These are phyloP conservation scores for Leucophora obtusa DNA, from an alignment of 2,888 invertebrate species.

Conservation along the genomic window DNA sequence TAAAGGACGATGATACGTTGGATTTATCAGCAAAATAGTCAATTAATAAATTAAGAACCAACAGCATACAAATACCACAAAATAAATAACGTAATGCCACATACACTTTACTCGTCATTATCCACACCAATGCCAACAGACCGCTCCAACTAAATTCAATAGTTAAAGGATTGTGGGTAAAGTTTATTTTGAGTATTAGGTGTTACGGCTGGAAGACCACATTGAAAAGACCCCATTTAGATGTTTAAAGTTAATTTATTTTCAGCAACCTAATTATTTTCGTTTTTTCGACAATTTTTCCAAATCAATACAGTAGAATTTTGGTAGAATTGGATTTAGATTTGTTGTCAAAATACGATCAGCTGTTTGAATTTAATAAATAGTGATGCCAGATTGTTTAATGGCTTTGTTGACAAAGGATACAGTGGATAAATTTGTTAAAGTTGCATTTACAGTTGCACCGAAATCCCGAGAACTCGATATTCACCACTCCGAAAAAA, in stretches of 20 bases:
- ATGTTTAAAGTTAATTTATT: slow-evolving; percentile 29
- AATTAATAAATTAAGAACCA: slow-evolving; percentile 72
- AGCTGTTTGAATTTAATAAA: slow-evolving; percentile 43
- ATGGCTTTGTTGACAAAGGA: background rate
- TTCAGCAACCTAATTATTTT: slow-evolving; percentile 45
- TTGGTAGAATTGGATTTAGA: slow-evolving; percentile 17
- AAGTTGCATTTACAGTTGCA: too few relatives aligned
- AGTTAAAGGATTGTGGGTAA: slow-evolving; percentile 39
- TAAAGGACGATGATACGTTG: slow-evolving; percentile 71
- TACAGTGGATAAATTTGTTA: background rate
- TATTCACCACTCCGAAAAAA: too few relatives aligned
- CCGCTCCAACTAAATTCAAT: slow-evolving; percentile 41
- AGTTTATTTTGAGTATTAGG: slow-evolving; percentile 33
- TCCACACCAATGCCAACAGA: slow-evolving; percentile 23
- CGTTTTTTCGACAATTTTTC: slow-evolving; percentile 34
- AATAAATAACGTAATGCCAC: slow-evolving; percentile 69
- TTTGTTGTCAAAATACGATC: slow-evolving; percentile 27
- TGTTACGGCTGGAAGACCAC: slow-evolving; percentile 41
- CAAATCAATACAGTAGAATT: slow-evolving; percentile 53
- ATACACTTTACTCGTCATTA: slow-evolving; percentile 59
- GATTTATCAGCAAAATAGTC: slow-evolving; percentile 73
- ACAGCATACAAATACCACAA: slow-evolving; percentile 72
- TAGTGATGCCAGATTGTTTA: slow-evolving; percentile 19
- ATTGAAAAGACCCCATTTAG: slow-evolving; percentile 56
- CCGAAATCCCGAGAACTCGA: too few relatives aligned